phyloP scores from a whole-genome alignment of 2,113 vertebrate species.

The Channa maculata region DNA sequence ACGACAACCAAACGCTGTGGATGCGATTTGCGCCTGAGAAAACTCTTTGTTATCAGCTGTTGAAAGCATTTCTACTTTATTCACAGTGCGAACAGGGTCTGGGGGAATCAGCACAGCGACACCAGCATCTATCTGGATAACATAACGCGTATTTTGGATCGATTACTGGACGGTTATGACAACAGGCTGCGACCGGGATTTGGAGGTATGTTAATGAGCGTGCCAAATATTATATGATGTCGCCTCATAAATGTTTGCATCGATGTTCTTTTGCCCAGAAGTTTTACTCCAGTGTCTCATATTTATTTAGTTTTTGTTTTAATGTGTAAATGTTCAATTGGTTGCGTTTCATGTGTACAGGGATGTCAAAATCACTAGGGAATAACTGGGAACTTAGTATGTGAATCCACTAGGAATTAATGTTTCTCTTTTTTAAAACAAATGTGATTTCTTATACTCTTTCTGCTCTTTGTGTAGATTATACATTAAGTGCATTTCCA shows the following conservation, averaged over 20 bases:
- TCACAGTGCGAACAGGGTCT: slow-evolving; percentile 81
- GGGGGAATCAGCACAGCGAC: slow-evolving; percentile 78
- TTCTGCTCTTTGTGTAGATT: background rate
- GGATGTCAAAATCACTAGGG: background rate
- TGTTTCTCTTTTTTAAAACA: background rate
- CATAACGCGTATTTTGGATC: slow-evolving; percentile 92
- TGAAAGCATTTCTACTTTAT: slow-evolving; percentile 49
- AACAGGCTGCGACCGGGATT: slow-evolving; percentile 94
- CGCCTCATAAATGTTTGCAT: background rate
- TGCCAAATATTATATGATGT: slow-evolving; percentile 1
- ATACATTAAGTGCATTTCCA: background rate
- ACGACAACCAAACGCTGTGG: slow-evolving; percentile 32
- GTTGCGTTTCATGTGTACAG: background rate
- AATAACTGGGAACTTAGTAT: slow-evolving; percentile 3
- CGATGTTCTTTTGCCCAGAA: background rate
- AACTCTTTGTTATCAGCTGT: slow-evolving; percentile 22
- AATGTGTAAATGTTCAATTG: background rate
- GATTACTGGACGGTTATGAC: slow-evolving; percentile 95
- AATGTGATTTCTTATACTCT: background rate
- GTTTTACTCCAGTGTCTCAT: slow-evolving; percentile 37
- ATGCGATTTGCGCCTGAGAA: slow-evolving; percentile 3
- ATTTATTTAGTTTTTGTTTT: background rate
- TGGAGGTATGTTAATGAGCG: slow-evolving; percentile 84
- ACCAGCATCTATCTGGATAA: slow-evolving; percentile 89
- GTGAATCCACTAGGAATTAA: background rate